A percentile compares a stretch with the other conserved stretches of the same genome.
phyloP scores from a whole-genome alignment of 2,113 vertebrate species.

The Bos indicus region DNA sequence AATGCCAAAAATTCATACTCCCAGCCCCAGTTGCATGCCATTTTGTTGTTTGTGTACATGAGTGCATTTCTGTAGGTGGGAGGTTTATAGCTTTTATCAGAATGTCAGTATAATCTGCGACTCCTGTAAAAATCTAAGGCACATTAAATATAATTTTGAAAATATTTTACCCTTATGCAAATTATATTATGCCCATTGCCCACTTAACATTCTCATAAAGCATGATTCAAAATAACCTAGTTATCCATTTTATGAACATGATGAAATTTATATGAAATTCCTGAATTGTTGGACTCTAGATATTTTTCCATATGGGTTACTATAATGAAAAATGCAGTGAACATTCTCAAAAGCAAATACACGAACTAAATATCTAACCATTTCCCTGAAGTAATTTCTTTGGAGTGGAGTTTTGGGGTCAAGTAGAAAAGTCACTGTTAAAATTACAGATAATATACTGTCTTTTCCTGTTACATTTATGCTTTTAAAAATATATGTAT shows the following conservation, averaged over 20 bases:
- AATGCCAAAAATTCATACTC: neutral
- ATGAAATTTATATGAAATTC: neutral
- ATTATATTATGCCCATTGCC: neutral
- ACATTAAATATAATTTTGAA: neutral
- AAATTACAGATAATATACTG: neutral
- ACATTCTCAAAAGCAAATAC: neutral
- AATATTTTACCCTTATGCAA: neutral
- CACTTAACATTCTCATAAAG: neutral
- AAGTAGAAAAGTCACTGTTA: neutral
- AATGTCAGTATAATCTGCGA: neutral
- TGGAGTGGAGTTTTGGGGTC: neutral
- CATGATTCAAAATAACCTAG: neutral
- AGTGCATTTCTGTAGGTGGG: neutral
- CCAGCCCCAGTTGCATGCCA: accelerated
- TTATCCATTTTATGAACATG: neutral
- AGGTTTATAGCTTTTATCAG: neutral
- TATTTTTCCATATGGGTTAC: neutral
- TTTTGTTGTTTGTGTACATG: neutral
- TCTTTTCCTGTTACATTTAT: neutral
- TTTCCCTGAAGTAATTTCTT: neutral
- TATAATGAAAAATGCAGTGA: neutral
- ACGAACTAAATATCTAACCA: neutral
- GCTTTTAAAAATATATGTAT: neutral
- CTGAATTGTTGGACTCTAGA: neutral
- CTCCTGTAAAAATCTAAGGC: neutral